Evolutionary conservation across 2,113 vertebrate genomes (phyloP).

Genomic region (Myiagra hebetior): DNA sequence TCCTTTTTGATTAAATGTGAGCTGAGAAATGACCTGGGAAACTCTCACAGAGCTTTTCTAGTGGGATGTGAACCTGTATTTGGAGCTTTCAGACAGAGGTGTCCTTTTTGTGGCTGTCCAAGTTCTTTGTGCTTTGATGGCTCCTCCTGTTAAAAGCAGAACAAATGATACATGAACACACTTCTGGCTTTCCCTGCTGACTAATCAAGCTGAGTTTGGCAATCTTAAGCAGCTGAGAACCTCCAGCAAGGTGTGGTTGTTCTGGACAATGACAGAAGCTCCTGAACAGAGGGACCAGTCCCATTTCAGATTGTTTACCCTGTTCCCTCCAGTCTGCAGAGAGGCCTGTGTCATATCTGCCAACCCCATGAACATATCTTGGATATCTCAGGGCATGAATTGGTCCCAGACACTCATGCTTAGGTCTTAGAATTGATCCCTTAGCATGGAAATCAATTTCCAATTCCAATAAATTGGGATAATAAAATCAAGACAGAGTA

Average conservation of each 20-base stretch:
- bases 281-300: not conserved
- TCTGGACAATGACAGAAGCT: not conserved
- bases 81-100: not conserved
- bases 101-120: not conserved
- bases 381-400: not conserved
- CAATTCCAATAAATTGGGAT: not conserved
- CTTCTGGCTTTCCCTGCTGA: not conserved
- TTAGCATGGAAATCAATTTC: not conserved
- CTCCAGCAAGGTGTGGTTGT: not conserved
- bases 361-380: not conserved
- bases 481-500: not conserved
- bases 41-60: not conserved
- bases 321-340: not conserved
- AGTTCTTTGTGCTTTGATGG: conserved; percentile 14
- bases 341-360: not conserved
- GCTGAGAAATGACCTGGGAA: not conserved
- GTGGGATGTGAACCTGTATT: not conserved
- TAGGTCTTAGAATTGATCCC: not conserved
- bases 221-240: not conserved
- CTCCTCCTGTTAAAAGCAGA: conserved; percentile 34
- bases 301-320: not conserved
- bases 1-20: not conserved
- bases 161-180: not conserved
- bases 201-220: not conserved
- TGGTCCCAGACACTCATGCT: not conserved